Percentiles rank a stretch among this genome's conserved stretches.
phyloP scores from a whole-genome alignment of 30 jellyfish, hydroid and myxozoan species.

The Aurelia aurita region DNA sequence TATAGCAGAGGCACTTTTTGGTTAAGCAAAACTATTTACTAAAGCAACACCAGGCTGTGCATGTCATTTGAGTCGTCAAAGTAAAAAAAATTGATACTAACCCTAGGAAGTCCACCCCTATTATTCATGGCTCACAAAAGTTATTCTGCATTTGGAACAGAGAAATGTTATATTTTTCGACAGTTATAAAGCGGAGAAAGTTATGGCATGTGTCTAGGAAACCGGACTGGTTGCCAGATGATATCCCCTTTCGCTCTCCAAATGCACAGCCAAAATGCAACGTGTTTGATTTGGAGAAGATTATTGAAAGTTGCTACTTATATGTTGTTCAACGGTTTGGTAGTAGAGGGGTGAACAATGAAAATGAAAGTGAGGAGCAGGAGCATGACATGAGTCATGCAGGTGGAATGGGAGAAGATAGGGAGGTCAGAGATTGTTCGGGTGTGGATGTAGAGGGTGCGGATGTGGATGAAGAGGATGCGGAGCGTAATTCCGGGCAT shows the following conservation, averaged over 20 bases:
- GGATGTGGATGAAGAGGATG: not conserved
- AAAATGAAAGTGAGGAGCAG: not conserved
- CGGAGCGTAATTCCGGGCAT: too few relatives aligned
- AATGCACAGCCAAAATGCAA: not conserved
- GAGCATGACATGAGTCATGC: not conserved
- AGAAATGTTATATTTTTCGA: too few relatives aligned
- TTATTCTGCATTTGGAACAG: too few relatives aligned
- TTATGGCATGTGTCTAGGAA: not conserved
- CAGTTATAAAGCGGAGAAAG: slow-evolving; percentile 2
- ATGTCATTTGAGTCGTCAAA: too few relatives aligned
- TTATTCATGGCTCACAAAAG: too few relatives aligned
- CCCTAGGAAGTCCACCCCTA: too few relatives aligned
- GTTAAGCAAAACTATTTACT: too few relatives aligned
- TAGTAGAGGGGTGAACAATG: not conserved
- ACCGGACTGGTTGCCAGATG: slow-evolving; percentile 11
- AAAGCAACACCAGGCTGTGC: too few relatives aligned
- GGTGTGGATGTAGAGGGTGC: too few relatives aligned
- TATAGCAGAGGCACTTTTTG: too few relatives aligned
- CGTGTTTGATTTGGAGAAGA: not conserved
- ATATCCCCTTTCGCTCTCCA: slow-evolving; percentile 16
- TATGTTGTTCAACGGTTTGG: not conserved
- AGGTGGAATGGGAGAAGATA: not conserved
- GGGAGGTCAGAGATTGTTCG: too few relatives aligned
- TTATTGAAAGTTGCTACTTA: not conserved
- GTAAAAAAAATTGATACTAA: too few relatives aligned